Base-by-base conservation (phyloP, 2,113 vertebrate genomes). In the Mesembrinibis cayennensis region DNA sequence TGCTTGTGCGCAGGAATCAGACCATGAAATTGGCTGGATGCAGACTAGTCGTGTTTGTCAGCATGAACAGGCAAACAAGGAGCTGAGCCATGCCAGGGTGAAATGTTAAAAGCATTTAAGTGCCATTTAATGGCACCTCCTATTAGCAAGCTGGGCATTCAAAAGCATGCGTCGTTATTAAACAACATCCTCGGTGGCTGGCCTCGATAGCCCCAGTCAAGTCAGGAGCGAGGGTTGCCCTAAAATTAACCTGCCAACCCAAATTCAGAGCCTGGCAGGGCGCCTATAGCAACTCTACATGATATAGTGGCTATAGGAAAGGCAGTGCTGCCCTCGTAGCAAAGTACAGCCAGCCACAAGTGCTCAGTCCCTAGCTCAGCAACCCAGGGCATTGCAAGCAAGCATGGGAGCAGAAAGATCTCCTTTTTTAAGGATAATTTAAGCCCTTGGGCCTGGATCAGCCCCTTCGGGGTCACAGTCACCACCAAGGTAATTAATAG, bases 1-100 rank as follows among this genome's bases (percentile, higher is more conserved):
- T 71, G 94, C 91, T 84, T 77, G 91, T 56, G 88, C 3, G 14
- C 49, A 25, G 85, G 92, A 95, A 89, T 91, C 85, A 82, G 95
- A 94, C 92, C 95, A 89, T 94, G 92, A 94, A 89, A 89, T 94
- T 89, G 92, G 55, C 85, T 95, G 95, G 92, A 89, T 86, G 81
- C 66, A 29, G 81, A 16, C 76, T n/a, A 52, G 89, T 29, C 15
- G n/a, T 82, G 92, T 89, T 88, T 88, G 74, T 95, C 94, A 85
- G 94, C 70, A 4, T 30, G 69, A 85, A 38, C 13, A 9, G 79
- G 88, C 84, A 91, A 94, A 92, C 85, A 59, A 82, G 89, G 85
- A 87, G 89, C 85, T 73, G 89, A 92, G 81, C 79, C 22, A 21
- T 55, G 85, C 85, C 81, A 59, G 92, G 92, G 85, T 30, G 71